Evolutionary conservation across 2,797 vertebrate genomes (phyloP).

Genomic region (Dryobates pubescens): DNA sequence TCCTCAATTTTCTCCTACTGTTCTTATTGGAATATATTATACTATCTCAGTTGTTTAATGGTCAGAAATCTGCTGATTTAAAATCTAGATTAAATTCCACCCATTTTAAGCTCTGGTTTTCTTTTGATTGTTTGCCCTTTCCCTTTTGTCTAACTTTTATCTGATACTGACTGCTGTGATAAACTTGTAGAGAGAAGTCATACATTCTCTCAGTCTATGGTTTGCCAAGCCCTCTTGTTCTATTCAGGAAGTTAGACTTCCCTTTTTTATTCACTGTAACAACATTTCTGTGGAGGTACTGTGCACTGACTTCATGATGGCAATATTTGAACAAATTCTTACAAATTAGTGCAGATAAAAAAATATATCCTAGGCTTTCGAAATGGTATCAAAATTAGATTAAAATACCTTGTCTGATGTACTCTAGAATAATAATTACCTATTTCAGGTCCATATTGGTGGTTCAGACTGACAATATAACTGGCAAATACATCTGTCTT

Average conservation of each 20-base stretch:
- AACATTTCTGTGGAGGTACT: neutral
- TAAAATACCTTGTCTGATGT: neutral
- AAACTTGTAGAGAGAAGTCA: neutral
- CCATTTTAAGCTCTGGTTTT: neutral
- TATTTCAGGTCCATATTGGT: neutral
- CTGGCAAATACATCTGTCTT: neutral
- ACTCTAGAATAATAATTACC: neutral
- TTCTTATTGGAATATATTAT: neutral
- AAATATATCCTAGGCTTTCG: neutral
- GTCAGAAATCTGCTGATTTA: neutral
- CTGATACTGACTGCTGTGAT: neutral
- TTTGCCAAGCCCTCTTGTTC: neutral
- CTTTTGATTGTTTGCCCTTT: neutral
- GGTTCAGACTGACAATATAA: neutral
- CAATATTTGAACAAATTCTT: neutral
- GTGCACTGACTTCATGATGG: neutral
- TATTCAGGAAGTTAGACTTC: neutral
- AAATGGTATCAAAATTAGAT: neutral
- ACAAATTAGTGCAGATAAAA: neutral
- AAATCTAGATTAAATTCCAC: neutral
- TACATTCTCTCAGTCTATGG: neutral
- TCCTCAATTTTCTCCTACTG: neutral
- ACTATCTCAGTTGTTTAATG: neutral
- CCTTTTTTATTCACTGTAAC: neutral
- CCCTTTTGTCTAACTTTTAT: neutral